Evolutionary conservation across 2,888 invertebrate genomes (phyloP), one percentile per base, ranked within the genome.

Genomic region (Drosophila mulleri): DNA sequence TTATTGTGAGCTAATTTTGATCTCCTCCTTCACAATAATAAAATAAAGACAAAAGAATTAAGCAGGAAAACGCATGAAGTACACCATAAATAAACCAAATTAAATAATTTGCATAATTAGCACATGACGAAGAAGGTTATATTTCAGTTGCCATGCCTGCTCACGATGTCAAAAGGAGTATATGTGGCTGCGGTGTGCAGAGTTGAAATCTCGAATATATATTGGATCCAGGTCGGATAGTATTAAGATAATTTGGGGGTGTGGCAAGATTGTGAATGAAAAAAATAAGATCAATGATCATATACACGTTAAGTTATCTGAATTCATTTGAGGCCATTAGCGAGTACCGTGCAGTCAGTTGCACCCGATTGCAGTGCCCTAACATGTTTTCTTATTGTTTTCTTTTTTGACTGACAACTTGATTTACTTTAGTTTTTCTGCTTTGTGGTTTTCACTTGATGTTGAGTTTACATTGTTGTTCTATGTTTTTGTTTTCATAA

Each of bases 71-170:
- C 62, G 52, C 50, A 61, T 74, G 59, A 75, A 57, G 71, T 62
- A 71, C 47, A 75, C 63, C 61, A 45, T 67, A 75, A 75, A 67
- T 65, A 72, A 78, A 76, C 44, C 29, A 80, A 82, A 84, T 88
- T 82, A 82, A 72, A 78, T 84, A 84, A 88, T 88, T 82, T 78
- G 65, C 82, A 79, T 88, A 83, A 88, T 88, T 84, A 88, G 72
- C 70, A 69, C 50, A 82, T 67, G 37, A 71, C 52, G 56, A 54
- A 65, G 65, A 59, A 69, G 56, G 45, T 26, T 42, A 54, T 63
- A 66, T 42, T 14, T 18, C 72, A 47, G 47, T 44, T 41, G 9
- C 45, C 18, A 18, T 14, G 7, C 48, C 45, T 14, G 52, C 18
- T 35, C 18, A 14, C 2, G 3, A 7, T 32, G 14, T 50, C 14